Base-by-base conservation (phyloP, 2,113 vertebrate genomes). In the Erythrolamprus reginae region DNA sequence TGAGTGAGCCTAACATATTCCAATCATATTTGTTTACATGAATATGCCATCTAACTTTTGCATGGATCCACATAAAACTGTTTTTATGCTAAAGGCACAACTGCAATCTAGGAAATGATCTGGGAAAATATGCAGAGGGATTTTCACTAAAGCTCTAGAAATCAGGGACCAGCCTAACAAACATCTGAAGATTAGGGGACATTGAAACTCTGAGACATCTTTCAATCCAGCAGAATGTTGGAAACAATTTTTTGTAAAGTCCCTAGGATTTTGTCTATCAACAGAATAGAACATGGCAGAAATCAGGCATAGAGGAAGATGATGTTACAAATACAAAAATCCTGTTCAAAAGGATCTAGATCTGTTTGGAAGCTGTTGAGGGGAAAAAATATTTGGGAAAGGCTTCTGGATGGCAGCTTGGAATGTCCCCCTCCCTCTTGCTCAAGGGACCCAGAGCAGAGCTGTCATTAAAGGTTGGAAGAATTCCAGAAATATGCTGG, bases 11-110 rank as follows among this genome's bases (percentile, higher is more conserved):
- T 92, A 87, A 89, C 56, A 51, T 48, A 95, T 94, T 96, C 95
- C 94, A 93, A 92, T 95, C 94, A 96, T 90, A 94, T 95, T 96
- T 96, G 96, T 96, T 96, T 95, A 93, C 94, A 95, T 94, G 89
- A 94, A 89, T 91, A 93, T 82, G 93, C 95, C 92, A 94, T 92
- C 93, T 94, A 94, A 55, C 70, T 88, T 93, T 93, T 96, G 95
- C 90, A 91, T 50, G 88, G n/a, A 94, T 90, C 90, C 91, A 0
- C 13, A 45, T 88, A 53, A 88, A 92, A 93, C 53, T 88, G 90
- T 91, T 94, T 91, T 96, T 93, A 93, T 93, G 95, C 93, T 17
- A 3, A 55, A 0, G 89, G 90, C 0, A 87, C 93, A 92, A 88
- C 28, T 83, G 93, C 87, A 86, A 56, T 94, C 92, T 91, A 95